Conservation (phyloP, 2,113 vertebrate genomes). For the Xenus cinereus region DNA sequence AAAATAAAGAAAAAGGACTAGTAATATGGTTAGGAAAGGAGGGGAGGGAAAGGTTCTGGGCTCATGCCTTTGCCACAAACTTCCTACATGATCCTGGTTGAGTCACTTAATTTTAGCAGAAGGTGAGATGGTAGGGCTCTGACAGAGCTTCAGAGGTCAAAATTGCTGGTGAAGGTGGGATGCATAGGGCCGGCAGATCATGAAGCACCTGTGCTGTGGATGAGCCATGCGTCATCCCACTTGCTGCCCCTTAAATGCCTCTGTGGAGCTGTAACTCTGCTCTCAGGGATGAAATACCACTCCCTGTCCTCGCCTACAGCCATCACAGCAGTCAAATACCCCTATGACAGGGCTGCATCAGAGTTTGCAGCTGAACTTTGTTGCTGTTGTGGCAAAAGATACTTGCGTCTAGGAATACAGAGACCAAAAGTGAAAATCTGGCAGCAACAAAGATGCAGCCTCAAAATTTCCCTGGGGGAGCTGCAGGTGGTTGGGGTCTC, state of each 20-base stretch:
- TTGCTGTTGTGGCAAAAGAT: neutral
- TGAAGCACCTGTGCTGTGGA: neutral
- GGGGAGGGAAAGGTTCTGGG: neutral
- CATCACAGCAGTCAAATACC: neutral
- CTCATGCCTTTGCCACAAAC: neutral
- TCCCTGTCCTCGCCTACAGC: neutral
- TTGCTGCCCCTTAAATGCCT: neutral
- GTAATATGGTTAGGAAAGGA: neutral
- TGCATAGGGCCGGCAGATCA: fast-evolving
- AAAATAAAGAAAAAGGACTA: neutral
- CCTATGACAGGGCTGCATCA: neutral
- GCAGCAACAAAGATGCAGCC: neutral
- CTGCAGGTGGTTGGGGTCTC: neutral
- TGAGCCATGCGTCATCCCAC: neutral
- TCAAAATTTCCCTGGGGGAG: neutral
- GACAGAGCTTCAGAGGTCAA: neutral
- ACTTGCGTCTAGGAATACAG: neutral
- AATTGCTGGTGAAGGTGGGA: neutral
- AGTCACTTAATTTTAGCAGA: neutral
- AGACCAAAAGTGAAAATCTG: neutral
- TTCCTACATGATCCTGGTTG: neutral
- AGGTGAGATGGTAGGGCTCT: neutral
- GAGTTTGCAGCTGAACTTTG: neutral
- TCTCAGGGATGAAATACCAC: neutral
- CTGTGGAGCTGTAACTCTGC: neutral